Evolutionary conservation across 2,888 invertebrate species (phyloP).

Genomic region (Ormyrus nitidulus): DNA sequence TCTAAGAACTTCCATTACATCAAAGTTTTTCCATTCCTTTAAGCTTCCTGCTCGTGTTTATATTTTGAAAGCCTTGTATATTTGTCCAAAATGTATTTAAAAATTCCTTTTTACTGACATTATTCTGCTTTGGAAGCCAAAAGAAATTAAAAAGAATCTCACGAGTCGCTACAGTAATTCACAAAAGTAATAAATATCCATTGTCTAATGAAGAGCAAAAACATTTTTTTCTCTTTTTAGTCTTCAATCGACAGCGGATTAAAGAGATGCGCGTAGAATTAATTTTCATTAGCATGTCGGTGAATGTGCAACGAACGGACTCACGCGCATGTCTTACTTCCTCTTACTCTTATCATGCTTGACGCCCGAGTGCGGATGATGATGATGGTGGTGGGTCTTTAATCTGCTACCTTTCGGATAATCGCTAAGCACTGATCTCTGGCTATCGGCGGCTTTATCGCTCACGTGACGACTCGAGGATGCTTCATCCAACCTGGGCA

Average conservation of each 20-base stretch:
- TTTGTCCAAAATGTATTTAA: constrained; percentile 17
- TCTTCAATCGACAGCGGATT: constrained; percentile 28
- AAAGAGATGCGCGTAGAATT: constrained; percentile 13
- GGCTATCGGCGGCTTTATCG: constrained; percentile 65
- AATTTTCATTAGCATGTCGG: constrained; percentile 19
- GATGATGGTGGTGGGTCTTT: constrained; percentile 67
- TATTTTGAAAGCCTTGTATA: constrained; percentile 28
- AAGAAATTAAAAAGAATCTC: constrained; percentile 36
- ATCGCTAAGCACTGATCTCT: constrained; percentile 61
- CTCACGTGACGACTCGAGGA: constrained; percentile 70
- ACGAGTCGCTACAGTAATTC: constrained; percentile 47
- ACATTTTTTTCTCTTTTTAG: constrained; percentile 31
- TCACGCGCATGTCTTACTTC: constrained; percentile 64
- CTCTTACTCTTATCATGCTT: constrained; percentile 73
- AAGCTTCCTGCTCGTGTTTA: constrained; percentile 31
- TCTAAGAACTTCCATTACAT: constrained; percentile 35
- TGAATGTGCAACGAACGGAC: constrained; percentile 24
- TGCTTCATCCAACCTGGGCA: constrained; percentile 69
- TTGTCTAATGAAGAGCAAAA: constrained; percentile 38
- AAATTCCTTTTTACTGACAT: constrained; percentile 27
- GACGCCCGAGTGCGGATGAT: constrained; percentile 67
- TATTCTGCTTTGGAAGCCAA: constrained; percentile 46
- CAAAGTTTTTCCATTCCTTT: constrained; percentile 28
- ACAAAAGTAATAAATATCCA: constrained; percentile 42
- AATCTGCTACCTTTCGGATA: constrained; percentile 66